These are phyloP conservation scores for Dryococelus australis DNA, from an alignment of 2,888 invertebrate genomes.

Conservation along the genomic window DNA sequence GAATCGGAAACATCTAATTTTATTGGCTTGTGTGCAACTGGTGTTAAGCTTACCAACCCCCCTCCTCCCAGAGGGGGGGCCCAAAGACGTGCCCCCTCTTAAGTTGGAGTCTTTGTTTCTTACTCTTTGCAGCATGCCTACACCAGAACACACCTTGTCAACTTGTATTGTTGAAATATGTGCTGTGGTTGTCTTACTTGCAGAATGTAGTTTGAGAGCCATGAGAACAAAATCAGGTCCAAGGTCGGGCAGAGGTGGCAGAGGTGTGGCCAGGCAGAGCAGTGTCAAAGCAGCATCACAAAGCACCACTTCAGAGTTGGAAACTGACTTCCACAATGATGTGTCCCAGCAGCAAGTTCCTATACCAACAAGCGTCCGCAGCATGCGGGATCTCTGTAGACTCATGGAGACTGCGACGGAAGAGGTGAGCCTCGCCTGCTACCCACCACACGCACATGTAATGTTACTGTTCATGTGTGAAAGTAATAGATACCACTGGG, in stretches of 20 bases:
- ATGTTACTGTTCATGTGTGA: too few relatives aligned
- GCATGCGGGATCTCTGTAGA: not conserved
- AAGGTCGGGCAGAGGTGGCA: not conserved
- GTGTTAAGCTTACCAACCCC: too few relatives aligned
- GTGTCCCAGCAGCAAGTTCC: conserved; percentile 13
- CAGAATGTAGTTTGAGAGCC: not conserved
- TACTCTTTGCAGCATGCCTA: too few relatives aligned
- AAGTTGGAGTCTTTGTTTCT: too few relatives aligned
- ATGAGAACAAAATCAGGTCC: conserved; percentile 1
- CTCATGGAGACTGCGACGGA: conserved; percentile 12
- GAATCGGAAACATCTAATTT: too few relatives aligned
- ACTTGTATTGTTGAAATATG: too few relatives aligned
- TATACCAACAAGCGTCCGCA: not conserved
- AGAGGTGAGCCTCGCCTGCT: not conserved
- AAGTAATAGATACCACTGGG: too few relatives aligned
- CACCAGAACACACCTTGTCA: too few relatives aligned
- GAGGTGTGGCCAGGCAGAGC: not conserved
- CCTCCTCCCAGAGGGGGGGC: too few relatives aligned
- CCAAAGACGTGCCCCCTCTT: too few relatives aligned
- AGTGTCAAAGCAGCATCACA: not conserved
- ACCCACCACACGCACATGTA: too few relatives aligned
- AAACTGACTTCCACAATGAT: not conserved
- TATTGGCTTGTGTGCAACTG: too few relatives aligned
- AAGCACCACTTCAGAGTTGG: not conserved
- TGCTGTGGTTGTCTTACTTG: not conserved